Evolutionary conservation across 2,888 invertebrate species (phyloP), one percentile per base, ranked within the genome.

Genomic region (Rhorus exstirpatorius): DNA sequence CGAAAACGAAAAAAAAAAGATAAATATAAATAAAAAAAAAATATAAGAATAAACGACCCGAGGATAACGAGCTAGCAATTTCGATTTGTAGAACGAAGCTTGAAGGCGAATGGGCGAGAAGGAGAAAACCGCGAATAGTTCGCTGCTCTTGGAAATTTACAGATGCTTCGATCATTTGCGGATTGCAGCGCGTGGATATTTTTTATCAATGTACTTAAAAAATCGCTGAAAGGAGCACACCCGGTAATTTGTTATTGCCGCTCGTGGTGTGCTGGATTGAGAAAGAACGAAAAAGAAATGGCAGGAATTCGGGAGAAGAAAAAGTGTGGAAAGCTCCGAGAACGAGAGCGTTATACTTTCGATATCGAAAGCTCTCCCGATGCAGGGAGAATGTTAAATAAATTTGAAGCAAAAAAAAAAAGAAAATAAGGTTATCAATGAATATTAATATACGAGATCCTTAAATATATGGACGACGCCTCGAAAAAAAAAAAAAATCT

Each of bases 181-280:
- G 86, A 88, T 86, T 84, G 86, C 86, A 84, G 86, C 86, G 87
- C 85, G 87, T 86, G 86, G 85, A 86, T 90, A 89, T 90, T 89
- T 90, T 90, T 88, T 88, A 82, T 79, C 58, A 89, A 90, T 88
- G 90, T 90, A 90, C 90, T 90, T 90, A n/a, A n/a, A 90, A 44
- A 58, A 88, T 87, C 85, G 87, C 86, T 86, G 83, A 53, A 76
- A 71, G 75, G 24, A 75, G 68, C 68, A 38, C n/a, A n/a, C n/a
- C n/a, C n/a, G n/a, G 68, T 81, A 70, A 51, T 75, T 75, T 58
- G 79, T 65, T 31, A 60, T 79, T 76, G 79, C 51, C 65, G 65
- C 60, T 60, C 3, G 49, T 17, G 49, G 55, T 35, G 71, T n/a
- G n/a, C n/a, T n/a, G n/a, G n/a, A n/a, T n/a, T 67, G 61, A 70